Percentiles rank a stretch among this genome's conserved stretches.
Evolutionary conservation across 2,797 vertebrate genomes (phyloP).

Genomic region (Odontamblyopus lacepedii): DNA sequence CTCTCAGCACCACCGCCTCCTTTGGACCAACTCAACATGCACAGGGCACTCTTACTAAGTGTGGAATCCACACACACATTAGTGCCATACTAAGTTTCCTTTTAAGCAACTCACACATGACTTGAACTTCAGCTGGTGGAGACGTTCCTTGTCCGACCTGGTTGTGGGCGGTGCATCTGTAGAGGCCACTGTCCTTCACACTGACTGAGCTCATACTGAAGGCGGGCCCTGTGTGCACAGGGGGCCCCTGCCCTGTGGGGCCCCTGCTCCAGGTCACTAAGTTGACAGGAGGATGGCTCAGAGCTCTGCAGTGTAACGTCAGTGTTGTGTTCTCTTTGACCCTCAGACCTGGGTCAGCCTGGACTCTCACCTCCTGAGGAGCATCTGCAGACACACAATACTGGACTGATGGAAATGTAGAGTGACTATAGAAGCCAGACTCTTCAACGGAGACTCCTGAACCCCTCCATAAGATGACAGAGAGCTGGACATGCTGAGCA

Average conservation of each 20-base stretch:
- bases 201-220: slow-evolving; percentile 19
- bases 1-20: slow-evolving; percentile 25
- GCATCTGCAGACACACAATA: slow-evolving; percentile 46
- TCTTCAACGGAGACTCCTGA: too few relatives aligned
- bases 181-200: slow-evolving; percentile 50
- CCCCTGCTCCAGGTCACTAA: slow-evolving; percentile 52
- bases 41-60: not conserved
- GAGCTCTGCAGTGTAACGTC: slow-evolving; percentile 38
- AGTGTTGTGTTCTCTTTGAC: slow-evolving; percentile 44
- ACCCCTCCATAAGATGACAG: too few relatives aligned
- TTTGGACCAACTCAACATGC: slow-evolving; percentile 63
- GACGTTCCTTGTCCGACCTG: slow-evolving; percentile 47
- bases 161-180: slow-evolving; percentile 56
- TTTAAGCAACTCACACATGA: slow-evolving; percentile 58
- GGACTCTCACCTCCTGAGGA: slow-evolving; percentile 51
- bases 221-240: rapidly evolving
- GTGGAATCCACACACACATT: not conserved
- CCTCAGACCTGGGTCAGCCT: rapidly evolving
- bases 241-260: not conserved
- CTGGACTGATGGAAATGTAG: not conserved
- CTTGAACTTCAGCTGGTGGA: slow-evolving; percentile 19
- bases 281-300: slow-evolving; percentile 27
- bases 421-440: too few relatives aligned
- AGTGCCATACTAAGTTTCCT: too few relatives aligned
- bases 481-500: too few relatives aligned